Evolutionary conservation across 2,113 vertebrate genomes (phyloP).

Genomic region (Odontophorus gujanensis): DNA sequence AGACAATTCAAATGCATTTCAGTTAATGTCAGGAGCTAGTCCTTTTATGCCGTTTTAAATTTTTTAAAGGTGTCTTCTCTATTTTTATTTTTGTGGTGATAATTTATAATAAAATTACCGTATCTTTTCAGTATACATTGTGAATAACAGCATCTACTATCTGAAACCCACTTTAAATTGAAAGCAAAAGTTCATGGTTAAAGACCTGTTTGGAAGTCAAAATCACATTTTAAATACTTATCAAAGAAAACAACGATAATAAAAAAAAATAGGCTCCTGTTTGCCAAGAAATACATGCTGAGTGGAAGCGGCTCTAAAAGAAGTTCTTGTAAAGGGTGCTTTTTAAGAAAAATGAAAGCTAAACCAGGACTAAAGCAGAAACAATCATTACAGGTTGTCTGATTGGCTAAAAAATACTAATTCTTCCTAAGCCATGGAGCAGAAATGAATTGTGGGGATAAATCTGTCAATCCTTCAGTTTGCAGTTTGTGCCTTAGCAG

Average conservation of each 20-base stretch:
- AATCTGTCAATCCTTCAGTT: neutral
- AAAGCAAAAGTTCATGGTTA: neutral
- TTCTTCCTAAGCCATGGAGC: neutral
- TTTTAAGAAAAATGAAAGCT: neutral
- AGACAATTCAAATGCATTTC: neutral
- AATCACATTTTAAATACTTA: neutral
- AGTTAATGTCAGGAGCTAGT: rapidly evolving
- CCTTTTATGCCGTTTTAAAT: neutral
- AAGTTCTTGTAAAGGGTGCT: neutral
- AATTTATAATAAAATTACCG: neutral
- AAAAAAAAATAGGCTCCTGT: neutral
- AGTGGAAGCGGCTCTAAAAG: neutral
- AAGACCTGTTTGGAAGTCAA: neutral
- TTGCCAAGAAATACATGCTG: neutral
- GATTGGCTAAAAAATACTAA: constrained; percentile 9
- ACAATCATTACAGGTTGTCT: neutral
- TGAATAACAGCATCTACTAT: neutral
- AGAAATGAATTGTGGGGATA: constrained; percentile 38
- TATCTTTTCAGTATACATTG: neutral
- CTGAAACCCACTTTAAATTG: neutral
- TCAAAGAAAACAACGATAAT: neutral
- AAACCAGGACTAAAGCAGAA: neutral
- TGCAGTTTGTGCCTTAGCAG: neutral
- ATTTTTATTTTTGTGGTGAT: neutral
- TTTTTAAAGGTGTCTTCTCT: neutral